Evolutionary conservation across 2,888 invertebrate species (phyloP).

Genomic region (Coelogynopora nodosa): DNA sequence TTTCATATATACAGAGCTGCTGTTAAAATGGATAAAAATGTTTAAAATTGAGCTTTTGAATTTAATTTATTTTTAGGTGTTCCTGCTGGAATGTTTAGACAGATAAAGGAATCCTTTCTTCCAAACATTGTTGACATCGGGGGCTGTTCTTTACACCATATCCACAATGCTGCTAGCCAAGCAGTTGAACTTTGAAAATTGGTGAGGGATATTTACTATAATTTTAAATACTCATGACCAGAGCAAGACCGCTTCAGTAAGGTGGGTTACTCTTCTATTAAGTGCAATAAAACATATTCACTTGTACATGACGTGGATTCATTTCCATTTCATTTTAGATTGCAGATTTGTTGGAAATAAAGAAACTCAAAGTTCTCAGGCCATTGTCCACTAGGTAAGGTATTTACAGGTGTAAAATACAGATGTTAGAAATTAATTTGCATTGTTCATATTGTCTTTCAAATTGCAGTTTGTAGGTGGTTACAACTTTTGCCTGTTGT

Average conservation of each 20-base stretch:
- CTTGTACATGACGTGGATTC: not conserved
- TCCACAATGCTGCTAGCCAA: conserved; percentile 37
- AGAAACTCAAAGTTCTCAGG: not conserved
- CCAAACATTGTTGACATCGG: conserved; percentile 35
- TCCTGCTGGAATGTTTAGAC: conserved; percentile 16
- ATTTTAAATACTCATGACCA: conserved; percentile 34
- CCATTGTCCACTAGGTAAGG: conserved; percentile 7
- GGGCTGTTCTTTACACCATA: conserved; percentile 40
- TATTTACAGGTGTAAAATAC: not conserved
- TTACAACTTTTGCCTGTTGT: not conserved
- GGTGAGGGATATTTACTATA: conserved; percentile 32
- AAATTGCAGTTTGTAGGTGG: not conserved
- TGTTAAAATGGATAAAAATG: not conserved
- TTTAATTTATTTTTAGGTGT: conserved; percentile 19
- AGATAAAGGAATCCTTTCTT: conserved; percentile 13
- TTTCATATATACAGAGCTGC: not conserved
- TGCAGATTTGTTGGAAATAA: not conserved
- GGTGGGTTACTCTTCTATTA: conserved; percentile 27
- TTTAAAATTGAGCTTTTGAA: conserved; percentile 6
- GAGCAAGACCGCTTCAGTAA: conserved; percentile 27
- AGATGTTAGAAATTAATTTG: not conserved
- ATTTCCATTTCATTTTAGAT: not conserved
- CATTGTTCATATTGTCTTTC: not conserved
- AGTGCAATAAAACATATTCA: not conserved
- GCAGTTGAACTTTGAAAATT: conserved; percentile 22